Evolutionary conservation across 1,140 invertebrate genomes (phyloP).

Genomic region (Penaeus indicus): DNA sequence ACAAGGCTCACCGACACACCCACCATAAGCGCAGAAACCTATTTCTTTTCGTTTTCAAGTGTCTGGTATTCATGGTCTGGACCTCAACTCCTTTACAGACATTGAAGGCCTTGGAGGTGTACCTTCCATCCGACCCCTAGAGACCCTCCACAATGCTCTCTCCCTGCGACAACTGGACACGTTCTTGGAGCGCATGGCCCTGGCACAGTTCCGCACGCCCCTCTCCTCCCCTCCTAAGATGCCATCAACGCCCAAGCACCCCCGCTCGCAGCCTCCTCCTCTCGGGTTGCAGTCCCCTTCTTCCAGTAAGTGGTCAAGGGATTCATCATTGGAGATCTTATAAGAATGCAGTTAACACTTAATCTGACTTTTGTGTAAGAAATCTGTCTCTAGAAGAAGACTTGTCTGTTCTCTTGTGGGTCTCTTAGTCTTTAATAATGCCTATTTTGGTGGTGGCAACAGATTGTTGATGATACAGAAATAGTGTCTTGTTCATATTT

Average conservation of each 20-base stretch:
- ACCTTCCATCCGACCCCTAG: conserved; percentile 91
- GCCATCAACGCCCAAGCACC: conserved; percentile 67
- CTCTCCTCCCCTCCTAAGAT: conserved; percentile 66
- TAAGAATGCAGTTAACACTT: conserved; percentile 1
- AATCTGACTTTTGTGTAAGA: too few relatives aligned
- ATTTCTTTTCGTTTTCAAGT: conserved; percentile 2
- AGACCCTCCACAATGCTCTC: conserved; percentile 95
- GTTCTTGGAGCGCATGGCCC: conserved; percentile 88
- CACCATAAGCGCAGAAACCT: neutral
- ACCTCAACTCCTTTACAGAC: conserved; percentile 70
- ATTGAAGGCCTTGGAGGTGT: conserved; percentile 90
- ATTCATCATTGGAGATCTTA: conserved; percentile 47
- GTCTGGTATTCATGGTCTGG: neutral
- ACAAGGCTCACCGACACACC: neutral
- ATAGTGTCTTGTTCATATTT: too few relatives aligned
- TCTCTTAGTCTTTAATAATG: too few relatives aligned
- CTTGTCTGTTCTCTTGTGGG: too few relatives aligned
- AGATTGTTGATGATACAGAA: too few relatives aligned
- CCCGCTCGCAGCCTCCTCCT: conserved; percentile 69
- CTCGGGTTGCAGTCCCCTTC: conserved; percentile 71
- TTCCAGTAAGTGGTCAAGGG: conserved; percentile 71
- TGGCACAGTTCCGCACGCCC: conserved; percentile 69
- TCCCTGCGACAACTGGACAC: conserved; percentile 89
- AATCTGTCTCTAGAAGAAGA: too few relatives aligned
- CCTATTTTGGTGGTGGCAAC: too few relatives aligned